These are phyloP conservation scores for Callyntrura sp. DNA, from an alignment of 2,888 invertebrate species.

Conservation along the genomic window DNA sequence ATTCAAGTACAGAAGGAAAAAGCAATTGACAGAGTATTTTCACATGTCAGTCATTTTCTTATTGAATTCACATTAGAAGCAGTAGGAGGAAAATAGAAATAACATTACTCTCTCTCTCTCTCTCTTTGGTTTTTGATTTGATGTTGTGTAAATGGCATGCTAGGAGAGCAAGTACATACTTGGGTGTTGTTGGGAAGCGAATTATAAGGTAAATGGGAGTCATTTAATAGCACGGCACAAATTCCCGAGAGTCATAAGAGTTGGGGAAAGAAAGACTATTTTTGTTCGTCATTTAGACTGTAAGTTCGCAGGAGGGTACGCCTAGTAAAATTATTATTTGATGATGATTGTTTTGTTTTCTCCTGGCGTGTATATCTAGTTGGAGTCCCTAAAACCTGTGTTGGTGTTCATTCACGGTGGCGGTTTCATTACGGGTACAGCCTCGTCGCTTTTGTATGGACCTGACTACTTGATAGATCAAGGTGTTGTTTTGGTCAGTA, in stretches of 20 bases:
- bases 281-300: neutral
- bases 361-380: slow-evolving; percentile 62
- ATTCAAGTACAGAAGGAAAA: slow-evolving; percentile 1
- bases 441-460: slow-evolving; percentile 81
- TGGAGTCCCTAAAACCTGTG: slow-evolving; percentile 81
- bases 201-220: too few species aligned
- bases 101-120: neutral
- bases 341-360: neutral
- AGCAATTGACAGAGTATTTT: slow-evolving; percentile 44
- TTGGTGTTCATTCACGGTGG: slow-evolving; percentile 83
- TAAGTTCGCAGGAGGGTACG: neutral
- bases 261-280: neutral
- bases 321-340: neutral
- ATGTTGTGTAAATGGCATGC: too few species aligned
- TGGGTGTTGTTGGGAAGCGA: too few species aligned
- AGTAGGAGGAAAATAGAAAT: neutral
- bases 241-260: neutral
- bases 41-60: slow-evolving; percentile 52
- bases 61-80: slow-evolving; percentile 28
- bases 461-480: slow-evolving; percentile 82
- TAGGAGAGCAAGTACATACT: too few species aligned
- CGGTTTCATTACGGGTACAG: slow-evolving; percentile 81
- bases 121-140: neutral
- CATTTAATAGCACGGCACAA: too few species aligned
- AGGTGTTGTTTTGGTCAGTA: slow-evolving; percentile 82